phyloP scores from a whole-genome alignment of 2,888 invertebrate genomes.

The Caenorhabditis sp. region DNA sequence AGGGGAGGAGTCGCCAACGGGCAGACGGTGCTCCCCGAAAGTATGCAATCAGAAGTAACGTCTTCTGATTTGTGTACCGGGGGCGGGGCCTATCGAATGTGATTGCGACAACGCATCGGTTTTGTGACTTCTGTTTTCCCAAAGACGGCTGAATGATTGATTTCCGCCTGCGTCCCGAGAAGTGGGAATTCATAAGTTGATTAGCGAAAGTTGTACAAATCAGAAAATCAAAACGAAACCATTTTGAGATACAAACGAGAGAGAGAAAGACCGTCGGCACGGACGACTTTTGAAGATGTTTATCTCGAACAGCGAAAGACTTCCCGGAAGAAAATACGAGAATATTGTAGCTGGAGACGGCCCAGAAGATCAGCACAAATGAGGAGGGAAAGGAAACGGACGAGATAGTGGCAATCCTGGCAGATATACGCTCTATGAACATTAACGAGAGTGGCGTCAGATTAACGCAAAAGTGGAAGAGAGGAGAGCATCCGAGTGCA shows the following conservation, averaged over 20 bases:
- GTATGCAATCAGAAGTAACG: slow-evolving; percentile 29
- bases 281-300: slow-evolving; percentile 33
- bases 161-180: background rate
- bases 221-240: slow-evolving; percentile 2
- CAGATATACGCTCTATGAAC: slow-evolving; percentile 37
- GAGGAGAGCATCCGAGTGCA: slow-evolving; percentile 1
- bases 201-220: slow-evolving; percentile 22
- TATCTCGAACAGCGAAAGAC: slow-evolving; percentile 20
- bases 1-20: slow-evolving; percentile 29
- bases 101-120: slow-evolving; percentile 31
- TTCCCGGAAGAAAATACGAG: background rate
- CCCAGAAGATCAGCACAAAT: slow-evolving; percentile 22
- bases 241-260: background rate
- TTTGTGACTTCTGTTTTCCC: slow-evolving; percentile 39
- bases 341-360: slow-evolving; percentile 8
- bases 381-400: slow-evolving; percentile 12
- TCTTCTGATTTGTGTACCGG: slow-evolving; percentile 48
- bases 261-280: background rate
- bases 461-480: slow-evolving; percentile 13
- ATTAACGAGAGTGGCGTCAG: slow-evolving; percentile 36
- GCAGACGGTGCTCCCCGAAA: slow-evolving; percentile 1
- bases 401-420: background rate
- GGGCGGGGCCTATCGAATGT: slow-evolving; percentile 17
- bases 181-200: slow-evolving; percentile 15
- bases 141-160: slow-evolving; percentile 8